phyloP scores from a whole-genome alignment of 2,113 vertebrate species.

The Morone chrysops region DNA sequence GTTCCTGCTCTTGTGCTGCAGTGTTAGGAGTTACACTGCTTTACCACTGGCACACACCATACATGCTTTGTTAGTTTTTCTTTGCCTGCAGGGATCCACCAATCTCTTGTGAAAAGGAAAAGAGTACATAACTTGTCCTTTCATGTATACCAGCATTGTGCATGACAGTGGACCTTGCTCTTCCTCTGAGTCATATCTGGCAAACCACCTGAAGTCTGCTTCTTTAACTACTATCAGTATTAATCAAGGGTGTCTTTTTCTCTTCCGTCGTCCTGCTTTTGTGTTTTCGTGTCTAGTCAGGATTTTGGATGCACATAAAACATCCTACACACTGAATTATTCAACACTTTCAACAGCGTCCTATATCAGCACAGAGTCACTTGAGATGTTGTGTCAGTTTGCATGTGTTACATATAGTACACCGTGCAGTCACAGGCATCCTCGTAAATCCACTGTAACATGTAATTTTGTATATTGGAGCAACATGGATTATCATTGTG shows the following conservation, averaged over 20 bases:
- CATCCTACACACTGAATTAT: constrained; percentile 74
- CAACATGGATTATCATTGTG: neutral
- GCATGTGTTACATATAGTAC: constrained; percentile 24
- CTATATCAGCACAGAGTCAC: constrained; percentile 57
- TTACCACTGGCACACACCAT: neutral
- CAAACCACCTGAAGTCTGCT: neutral
- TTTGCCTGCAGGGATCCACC: neutral
- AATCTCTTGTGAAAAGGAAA: neutral
- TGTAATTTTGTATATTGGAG: neutral
- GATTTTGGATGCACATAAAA: constrained; percentile 38
- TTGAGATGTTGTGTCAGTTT: constrained; percentile 45
- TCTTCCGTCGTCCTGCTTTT: constrained; percentile 22
- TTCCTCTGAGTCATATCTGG: neutral
- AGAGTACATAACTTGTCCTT: neutral
- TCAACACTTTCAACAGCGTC: constrained; percentile 59
- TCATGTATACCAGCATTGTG: neutral
- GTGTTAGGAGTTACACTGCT: neutral
- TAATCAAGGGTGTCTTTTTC: neutral
- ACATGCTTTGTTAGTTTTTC: neutral
- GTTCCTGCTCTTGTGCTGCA: neutral
- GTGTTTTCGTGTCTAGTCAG: constrained; percentile 16
- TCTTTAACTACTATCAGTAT: neutral
- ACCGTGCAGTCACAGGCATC: neutral
- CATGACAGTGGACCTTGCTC: neutral
- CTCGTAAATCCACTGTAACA: neutral